Percentiles rank a stretch among this genome's conserved stretches.
Evolutionary conservation across 2,888 invertebrate genomes (phyloP).

Genomic region (Drosophila tanythrix): DNA sequence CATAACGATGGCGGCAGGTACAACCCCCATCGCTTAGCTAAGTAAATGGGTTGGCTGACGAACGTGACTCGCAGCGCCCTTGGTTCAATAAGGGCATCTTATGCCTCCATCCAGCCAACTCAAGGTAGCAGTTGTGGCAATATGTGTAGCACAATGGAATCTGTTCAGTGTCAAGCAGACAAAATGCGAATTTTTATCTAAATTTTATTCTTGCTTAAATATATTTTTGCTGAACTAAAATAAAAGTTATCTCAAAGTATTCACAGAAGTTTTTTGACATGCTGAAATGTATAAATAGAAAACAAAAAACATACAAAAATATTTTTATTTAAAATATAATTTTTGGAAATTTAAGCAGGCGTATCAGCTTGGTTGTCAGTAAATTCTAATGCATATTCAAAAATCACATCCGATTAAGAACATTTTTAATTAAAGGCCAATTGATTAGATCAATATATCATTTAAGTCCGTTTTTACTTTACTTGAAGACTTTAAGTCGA

Average conservation of each 20-base stretch:
- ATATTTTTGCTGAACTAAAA: not conserved
- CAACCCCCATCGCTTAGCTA: constrained; percentile 78
- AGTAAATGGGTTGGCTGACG: constrained; percentile 79
- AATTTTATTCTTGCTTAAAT: not conserved
- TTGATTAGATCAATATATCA: not conserved
- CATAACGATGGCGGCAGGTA: constrained; percentile 65
- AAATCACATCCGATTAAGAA: not conserved
- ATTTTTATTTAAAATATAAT: not conserved
- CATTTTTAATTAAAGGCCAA: not conserved
- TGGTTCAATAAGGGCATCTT: constrained; percentile 48
- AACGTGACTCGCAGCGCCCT: constrained; percentile 74
- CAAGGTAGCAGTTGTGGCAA: constrained; percentile 20
- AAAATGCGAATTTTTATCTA: constrained; percentile 15
- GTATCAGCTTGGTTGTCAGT: not conserved
- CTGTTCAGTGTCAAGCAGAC: not conserved
- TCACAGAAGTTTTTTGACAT: not conserved
- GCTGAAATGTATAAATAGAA: not conserved
- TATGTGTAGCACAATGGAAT: constrained; percentile 47
- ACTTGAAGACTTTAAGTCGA: not conserved
- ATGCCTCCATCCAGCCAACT: constrained; percentile 22
- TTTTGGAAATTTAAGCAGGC: not conserved
- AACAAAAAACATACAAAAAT: not conserved
- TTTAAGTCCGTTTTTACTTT: not conserved
- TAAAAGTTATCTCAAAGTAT: not conserved
- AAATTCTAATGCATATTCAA: not conserved